phyloP scores from a whole-genome alignment of 2,888 invertebrate genomes.

The Pollenia angustigena region DNA sequence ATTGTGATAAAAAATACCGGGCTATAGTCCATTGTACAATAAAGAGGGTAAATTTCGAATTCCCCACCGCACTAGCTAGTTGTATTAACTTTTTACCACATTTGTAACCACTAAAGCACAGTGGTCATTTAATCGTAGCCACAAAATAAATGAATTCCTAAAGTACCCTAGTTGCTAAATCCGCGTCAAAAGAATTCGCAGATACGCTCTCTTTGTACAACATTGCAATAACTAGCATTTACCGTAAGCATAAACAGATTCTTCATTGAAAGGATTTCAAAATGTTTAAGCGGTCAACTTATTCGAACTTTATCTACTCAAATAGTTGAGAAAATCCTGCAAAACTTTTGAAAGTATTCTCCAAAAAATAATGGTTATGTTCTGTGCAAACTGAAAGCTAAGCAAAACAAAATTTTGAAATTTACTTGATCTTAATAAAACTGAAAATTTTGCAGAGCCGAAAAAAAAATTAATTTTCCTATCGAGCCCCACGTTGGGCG shows the following conservation, averaged over 20 bases:
- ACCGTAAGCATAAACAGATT: neutral
- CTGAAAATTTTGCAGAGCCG: slow-evolving; percentile 1
- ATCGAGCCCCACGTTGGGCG: neutral
- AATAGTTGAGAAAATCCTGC: slow-evolving; percentile 2
- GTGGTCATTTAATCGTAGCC: neutral
- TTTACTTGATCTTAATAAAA: neutral
- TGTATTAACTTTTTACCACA: neutral
- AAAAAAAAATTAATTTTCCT: neutral
- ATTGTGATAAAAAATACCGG: too few relatives aligned
- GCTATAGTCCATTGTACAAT: neutral
- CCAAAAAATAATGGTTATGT: neutral
- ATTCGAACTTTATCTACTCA: neutral
- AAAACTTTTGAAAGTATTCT: neutral
- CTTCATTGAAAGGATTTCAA: neutral
- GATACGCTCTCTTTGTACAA: neutral
- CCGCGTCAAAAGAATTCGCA: neutral
- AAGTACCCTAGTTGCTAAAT: too few relatives aligned
- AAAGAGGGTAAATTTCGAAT: neutral
- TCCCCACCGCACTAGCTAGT: neutral
- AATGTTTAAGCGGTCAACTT: neutral
- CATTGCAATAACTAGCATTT: neutral
- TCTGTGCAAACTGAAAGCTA: neutral
- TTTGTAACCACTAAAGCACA: neutral
- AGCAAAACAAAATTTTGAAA: neutral
- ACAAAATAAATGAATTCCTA: neutral